These are phyloP conservation scores for Dermatemys mawii DNA, from an alignment of 2,113 vertebrate species.

Conservation along the genomic window DNA sequence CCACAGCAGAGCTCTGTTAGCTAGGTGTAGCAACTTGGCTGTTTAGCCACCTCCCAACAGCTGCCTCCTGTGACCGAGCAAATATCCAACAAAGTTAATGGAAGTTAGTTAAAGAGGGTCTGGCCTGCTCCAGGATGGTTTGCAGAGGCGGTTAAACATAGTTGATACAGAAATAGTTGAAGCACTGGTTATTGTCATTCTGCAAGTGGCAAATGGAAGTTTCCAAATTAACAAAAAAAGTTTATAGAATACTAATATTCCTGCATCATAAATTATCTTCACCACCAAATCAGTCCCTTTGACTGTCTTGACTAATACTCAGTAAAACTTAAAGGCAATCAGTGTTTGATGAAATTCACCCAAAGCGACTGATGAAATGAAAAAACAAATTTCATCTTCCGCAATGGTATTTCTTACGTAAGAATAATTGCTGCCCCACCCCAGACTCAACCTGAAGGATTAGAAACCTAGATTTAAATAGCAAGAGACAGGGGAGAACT, in stretches of 20 bases:
- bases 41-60: neutral
- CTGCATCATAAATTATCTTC: neutral
- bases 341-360: neutral
- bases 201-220: neutral
- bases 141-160: neutral
- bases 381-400: neutral
- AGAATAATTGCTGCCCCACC: neutral
- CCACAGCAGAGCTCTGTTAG: neutral
- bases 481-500: neutral
- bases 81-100: neutral
- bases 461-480: neutral
- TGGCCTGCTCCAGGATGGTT: fast-evolving
- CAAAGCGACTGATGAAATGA: neutral
- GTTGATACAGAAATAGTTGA: no score
- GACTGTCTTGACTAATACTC: neutral
- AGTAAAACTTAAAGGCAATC: neutral
- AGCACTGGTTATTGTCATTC: no score
- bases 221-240: neutral
- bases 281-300: neutral
- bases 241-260: neutral
- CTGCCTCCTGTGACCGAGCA: neutral
- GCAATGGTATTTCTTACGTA: neutral
- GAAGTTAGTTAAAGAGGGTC: no score
- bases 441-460: neutral
- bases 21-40: neutral